Evolutionary conservation across 2,888 invertebrate genomes (phyloP).

Genomic region (Lasioglossum oenotherae): DNA sequence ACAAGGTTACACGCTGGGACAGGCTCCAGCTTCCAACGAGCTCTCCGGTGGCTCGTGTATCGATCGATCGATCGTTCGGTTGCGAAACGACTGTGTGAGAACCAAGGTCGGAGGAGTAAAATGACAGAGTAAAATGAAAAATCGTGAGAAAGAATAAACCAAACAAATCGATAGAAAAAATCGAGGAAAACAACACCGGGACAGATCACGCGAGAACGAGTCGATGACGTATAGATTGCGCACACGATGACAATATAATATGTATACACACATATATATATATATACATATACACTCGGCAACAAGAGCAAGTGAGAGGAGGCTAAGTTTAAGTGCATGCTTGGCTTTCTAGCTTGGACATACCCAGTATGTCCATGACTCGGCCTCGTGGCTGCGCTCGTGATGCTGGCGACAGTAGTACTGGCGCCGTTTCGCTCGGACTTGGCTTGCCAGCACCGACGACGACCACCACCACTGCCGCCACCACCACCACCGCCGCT

Average conservation of each 20-base stretch:
- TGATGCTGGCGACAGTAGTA: conserved; percentile 83
- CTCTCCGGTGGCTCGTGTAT: neutral
- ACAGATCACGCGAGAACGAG: neutral
- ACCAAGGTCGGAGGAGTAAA: neutral
- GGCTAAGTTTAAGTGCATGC: conserved; percentile 71
- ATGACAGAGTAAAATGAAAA: neutral
- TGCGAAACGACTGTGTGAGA: neutral
- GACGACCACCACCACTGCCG: conserved; percentile 59
- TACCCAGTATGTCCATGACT: conserved; percentile 84
- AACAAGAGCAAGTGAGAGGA: conserved; percentile 55
- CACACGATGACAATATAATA: neutral
- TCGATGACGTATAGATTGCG: neutral
- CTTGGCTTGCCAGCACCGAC: conserved; percentile 77
- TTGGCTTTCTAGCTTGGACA: conserved; percentile 70
- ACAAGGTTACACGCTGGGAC: conserved; percentile 35
- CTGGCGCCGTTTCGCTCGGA: conserved; percentile 83
- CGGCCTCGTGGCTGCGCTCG: conserved; percentile 82
- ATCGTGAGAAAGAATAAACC: neutral
- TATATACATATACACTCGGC: neutral
- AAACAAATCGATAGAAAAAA: neutral
- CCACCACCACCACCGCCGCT: conserved; percentile 41
- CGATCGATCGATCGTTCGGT: conserved; percentile 26
- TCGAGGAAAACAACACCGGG: neutral
- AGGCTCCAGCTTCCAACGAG: conserved; percentile 42
- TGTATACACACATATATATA: neutral